Percentiles rank a stretch among this genome's conserved stretches.
Evolutionary conservation across 2,797 vertebrate species (phyloP).

Genomic region (Galago senegalensis): DNA sequence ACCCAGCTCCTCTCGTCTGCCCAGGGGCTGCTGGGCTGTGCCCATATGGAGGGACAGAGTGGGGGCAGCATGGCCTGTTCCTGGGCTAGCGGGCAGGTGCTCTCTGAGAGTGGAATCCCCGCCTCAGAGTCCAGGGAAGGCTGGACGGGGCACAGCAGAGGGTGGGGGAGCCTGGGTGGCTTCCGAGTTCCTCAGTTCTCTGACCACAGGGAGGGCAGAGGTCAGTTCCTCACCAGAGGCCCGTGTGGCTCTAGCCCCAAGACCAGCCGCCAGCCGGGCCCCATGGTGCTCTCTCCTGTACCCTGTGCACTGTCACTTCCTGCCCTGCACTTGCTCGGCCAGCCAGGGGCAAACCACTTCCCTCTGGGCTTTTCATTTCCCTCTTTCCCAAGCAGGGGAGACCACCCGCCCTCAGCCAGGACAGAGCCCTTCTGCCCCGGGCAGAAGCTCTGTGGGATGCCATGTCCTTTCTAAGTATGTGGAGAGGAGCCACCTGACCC

Average conservation of each 20-base stretch:
- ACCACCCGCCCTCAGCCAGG: background rate
- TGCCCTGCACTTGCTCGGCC: background rate
- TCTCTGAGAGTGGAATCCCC: background rate
- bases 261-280: accelerated
- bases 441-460: accelerated
- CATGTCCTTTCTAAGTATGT: background rate
- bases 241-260: background rate
- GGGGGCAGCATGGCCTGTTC: background rate
- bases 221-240: background rate
- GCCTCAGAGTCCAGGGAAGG: background rate
- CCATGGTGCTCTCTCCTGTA: accelerated
- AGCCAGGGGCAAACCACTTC: background rate
- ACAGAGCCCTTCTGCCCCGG: too few species aligned
- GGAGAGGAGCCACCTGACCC: background rate
- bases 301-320: background rate
- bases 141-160: background rate
- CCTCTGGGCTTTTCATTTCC: background rate
- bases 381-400: background rate
- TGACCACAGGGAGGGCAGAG: accelerated
- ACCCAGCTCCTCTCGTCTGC: background rate
- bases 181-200: accelerated
- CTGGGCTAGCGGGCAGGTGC: too few species aligned
- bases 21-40: background rate
- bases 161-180: background rate
- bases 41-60: background rate